Conservation (phyloP, 2,888 invertebrate species). For the Pycnomerus fuliginosus region DNA sequence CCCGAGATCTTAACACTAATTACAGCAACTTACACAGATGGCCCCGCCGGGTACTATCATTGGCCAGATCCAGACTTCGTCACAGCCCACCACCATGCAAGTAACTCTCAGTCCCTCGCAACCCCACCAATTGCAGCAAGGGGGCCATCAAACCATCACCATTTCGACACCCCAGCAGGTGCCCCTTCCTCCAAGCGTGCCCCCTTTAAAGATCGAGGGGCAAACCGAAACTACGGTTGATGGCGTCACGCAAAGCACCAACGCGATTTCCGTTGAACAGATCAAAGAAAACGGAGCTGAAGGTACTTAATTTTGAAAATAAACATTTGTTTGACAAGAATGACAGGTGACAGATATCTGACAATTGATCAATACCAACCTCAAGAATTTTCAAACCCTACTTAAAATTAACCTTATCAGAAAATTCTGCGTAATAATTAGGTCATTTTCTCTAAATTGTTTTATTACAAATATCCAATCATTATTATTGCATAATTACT, state of each 20-base stretch:
- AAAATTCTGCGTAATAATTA: too few relatives aligned
- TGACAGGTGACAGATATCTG: too few relatives aligned
- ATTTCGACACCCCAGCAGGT: slow-evolving; percentile 46
- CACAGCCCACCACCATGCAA: slow-evolving; percentile 44
- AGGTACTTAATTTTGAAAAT: too few relatives aligned
- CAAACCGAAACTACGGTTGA: slow-evolving; percentile 7
- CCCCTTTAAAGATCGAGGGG: slow-evolving; percentile 30
- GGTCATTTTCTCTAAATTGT: too few relatives aligned
- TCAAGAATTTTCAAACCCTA: too few relatives aligned
- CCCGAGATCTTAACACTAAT: neutral
- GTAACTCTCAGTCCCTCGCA: slow-evolving; percentile 44
- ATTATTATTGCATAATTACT: too few relatives aligned
- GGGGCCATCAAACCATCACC: slow-evolving; percentile 40
- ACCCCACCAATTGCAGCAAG: slow-evolving; percentile 41
- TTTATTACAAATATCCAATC: too few relatives aligned
- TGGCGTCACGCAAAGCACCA: slow-evolving; percentile 4
- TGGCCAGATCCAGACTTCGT: slow-evolving; percentile 48
- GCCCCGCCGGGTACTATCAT: slow-evolving; percentile 55
- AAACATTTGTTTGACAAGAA: too few relatives aligned
- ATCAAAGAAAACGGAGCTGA: slow-evolving; percentile 10
- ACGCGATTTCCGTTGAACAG: slow-evolving; percentile 2
- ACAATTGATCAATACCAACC: too few relatives aligned
- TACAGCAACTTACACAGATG: slow-evolving; percentile 55
- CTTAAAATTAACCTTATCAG: too few relatives aligned
- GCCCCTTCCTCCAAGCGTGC: slow-evolving; percentile 44